A percentile compares a stretch with the other conserved stretches of the same genome.
Evolutionary conservation across 2,888 invertebrate species (phyloP).

Genomic region (Toxonevra muliebris): DNA sequence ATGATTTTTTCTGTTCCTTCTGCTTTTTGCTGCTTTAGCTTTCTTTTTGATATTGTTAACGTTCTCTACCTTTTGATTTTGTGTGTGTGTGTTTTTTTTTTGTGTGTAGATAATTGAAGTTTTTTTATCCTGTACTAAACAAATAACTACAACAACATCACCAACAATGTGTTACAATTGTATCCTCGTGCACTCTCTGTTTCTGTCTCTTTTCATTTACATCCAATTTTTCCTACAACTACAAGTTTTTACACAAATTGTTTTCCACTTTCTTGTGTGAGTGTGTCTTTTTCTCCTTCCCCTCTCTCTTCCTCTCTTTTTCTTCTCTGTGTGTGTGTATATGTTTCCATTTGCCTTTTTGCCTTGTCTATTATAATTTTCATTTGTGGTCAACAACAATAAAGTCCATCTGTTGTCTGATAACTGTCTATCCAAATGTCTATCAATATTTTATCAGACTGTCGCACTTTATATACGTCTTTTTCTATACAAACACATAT

Average conservation of each 20-base stretch:
- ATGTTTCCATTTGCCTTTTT: constrained; percentile 32
- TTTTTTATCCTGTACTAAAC: constrained; percentile 43
- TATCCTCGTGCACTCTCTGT: background rate
- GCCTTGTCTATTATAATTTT: constrained; percentile 52
- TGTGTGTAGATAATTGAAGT: constrained; percentile 50
- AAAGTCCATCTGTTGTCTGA: constrained; percentile 63
- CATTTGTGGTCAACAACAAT: constrained; percentile 56
- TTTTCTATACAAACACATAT: background rate
- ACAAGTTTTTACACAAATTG: background rate
- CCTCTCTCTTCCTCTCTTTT: no score
- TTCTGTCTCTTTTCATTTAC: background rate
- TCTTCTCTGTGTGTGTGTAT: constrained; percentile 6
- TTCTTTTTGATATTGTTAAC: background rate
- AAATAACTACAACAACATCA: background rate
- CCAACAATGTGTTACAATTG: constrained; percentile 7
- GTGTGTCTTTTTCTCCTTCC: no score
- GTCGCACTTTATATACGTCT: constrained; percentile 45
- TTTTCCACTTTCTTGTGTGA: background rate
- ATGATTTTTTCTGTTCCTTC: no score
- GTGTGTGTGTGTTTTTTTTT: constrained; percentile 37
- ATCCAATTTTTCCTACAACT: background rate
- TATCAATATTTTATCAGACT: constrained; percentile 60
- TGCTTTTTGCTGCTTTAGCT: background rate
- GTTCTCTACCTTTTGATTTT: background rate
- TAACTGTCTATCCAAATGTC: constrained; percentile 62